phyloP scores from a whole-genome alignment of 2,113 vertebrate species.

The Podarcis cretensis region DNA sequence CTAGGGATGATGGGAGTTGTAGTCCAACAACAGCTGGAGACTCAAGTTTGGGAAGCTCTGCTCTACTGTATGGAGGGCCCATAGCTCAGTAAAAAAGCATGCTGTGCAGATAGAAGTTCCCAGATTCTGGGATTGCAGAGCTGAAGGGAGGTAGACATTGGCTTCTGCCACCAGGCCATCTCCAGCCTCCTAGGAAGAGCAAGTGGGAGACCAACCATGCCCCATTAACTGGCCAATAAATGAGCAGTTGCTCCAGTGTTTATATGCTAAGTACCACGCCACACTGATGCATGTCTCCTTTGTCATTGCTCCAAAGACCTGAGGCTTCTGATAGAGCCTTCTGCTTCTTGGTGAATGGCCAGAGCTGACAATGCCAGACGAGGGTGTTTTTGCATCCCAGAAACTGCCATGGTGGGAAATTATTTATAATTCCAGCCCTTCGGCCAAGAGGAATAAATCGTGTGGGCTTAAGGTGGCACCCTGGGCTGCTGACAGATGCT shows the following conservation, averaged over 20 bases:
- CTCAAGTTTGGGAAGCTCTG: too few relatives aligned
- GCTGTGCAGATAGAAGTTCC: background rate
- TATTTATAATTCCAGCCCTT: background rate
- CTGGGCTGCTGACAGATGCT: constrained; percentile 16
- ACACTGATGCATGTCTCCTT: background rate
- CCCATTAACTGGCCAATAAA: too few relatives aligned
- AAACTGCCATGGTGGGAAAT: rapidly evolving
- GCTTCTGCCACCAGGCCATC: too few relatives aligned
- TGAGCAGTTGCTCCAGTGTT: too few relatives aligned
- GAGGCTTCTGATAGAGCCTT: background rate
- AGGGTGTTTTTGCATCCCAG: constrained; percentile 10
- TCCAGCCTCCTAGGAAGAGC: too few relatives aligned
- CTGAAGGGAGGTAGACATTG: too few relatives aligned
- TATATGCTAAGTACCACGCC: too few relatives aligned
- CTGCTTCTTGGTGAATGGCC: background rate
- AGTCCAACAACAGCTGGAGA: too few relatives aligned
- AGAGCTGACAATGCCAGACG: background rate
- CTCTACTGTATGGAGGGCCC: background rate
- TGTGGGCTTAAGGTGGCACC: constrained; percentile 19
- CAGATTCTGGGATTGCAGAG: background rate
- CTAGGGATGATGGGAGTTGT: too few relatives aligned
- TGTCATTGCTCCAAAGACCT: background rate
- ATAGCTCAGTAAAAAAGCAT: background rate
- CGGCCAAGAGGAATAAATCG: constrained; percentile 36
- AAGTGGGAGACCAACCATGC: too few relatives aligned